Base-by-base conservation (phyloP, 2,113 vertebrate species). In the Scomber colias region DNA sequence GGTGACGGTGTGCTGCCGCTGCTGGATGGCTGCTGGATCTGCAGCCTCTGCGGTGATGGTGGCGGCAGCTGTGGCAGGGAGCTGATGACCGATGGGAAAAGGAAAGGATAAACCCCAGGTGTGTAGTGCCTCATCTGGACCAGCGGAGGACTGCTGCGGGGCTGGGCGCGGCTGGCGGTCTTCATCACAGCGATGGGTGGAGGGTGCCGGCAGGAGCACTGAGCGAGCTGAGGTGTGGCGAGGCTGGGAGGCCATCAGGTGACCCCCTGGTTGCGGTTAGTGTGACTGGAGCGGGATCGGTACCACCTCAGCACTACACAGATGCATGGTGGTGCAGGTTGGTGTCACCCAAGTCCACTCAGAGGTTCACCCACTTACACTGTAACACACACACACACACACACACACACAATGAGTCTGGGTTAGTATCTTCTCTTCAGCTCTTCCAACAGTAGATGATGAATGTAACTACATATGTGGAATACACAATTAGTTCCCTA, bases 81-180 rank as follows among this genome's bases (percentile, higher is more conserved):
- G 87, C 97, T 93, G 49, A 98, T 97, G 92, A 98, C 96, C 0
- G 97, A 96, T 11, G 97, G 97, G 81, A 98, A 98, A 57, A 98
- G 95, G 61, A 98, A 95, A 0, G 97, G 97, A 77, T 97, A 98
- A 49, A 96, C 94, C 0, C 95, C 91, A 0, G 96, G 92, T 15
- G 96, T 94, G 65, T 97, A 98, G 93, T 96, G 97, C 95, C 95
- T 96, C 96, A 97, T 97, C 94, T 96, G 97, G 95, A 95, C 95
- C 73, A 95, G 96, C 68, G 96, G 95, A 1, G 97, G 95, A 55
- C 95, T 95, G 0, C 95, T 95, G 94, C 96, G 95, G 55, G 97
- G 83, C 86, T 92, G 96, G 79, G 95, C 92, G 16, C 96, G 96
- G 90, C 95, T 96, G 94, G 95, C 97, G 90, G 97, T 98, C 95